Evolutionary conservation across 2,888 invertebrate species (phyloP).

Genomic region (Cantharis flavilabris): DNA sequence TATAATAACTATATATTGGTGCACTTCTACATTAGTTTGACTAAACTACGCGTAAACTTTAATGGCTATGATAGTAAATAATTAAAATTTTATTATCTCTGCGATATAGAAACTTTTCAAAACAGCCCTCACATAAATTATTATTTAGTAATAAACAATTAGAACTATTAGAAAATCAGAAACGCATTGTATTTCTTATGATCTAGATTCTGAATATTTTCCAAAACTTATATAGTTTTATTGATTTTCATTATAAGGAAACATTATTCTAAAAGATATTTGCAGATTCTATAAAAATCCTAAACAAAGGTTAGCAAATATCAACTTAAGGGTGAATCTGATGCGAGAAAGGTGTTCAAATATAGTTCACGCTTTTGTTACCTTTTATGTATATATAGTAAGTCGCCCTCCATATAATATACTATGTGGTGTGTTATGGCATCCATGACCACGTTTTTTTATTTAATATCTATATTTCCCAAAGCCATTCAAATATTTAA

Average conservation of each 20-base stretch:
- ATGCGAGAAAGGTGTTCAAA: neutral
- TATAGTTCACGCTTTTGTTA: neutral
- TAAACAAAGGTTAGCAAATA: neutral
- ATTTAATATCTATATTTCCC: neutral
- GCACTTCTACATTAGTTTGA: too few relatives aligned
- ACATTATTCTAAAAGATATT: neutral
- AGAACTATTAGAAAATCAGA: neutral
- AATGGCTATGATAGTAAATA: too few relatives aligned
- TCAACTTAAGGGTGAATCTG: neutral
- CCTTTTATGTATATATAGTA: neutral
- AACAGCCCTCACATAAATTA: too few relatives aligned
- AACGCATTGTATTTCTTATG: neutral
- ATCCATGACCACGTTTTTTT: neutral
- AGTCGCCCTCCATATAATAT: neutral
- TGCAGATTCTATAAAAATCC: neutral
- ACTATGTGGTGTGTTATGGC: neutral
- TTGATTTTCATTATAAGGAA: neutral
- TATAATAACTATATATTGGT: too few relatives aligned
- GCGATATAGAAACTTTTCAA: too few relatives aligned
- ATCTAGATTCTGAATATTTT: neutral
- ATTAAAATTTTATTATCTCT: too few relatives aligned
- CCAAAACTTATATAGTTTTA: neutral
- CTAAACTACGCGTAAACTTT: too few relatives aligned
- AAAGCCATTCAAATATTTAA: neutral
- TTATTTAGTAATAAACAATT: neutral